These are phyloP conservation scores for Sweltsa coloradensis DNA, from an alignment of 1,140 invertebrate species.

Conservation along the genomic window DNA sequence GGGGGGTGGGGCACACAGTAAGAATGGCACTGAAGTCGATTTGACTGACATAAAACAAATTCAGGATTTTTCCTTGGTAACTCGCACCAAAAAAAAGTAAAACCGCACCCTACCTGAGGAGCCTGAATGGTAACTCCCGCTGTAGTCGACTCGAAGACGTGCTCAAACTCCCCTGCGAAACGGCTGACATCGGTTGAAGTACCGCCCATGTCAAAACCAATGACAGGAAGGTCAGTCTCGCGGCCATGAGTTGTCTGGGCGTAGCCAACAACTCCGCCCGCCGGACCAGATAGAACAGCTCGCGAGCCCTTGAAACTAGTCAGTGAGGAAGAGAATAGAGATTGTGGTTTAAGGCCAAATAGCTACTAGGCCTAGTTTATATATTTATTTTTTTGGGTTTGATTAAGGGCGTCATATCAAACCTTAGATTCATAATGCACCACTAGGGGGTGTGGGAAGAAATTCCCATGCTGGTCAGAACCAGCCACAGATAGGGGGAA, in stretches of 20 bases:
- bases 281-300: slow-evolving; percentile 93
- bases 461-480: no score
- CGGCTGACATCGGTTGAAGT: slow-evolving; percentile 97
- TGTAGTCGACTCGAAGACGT: slow-evolving; percentile 92
- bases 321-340: slow-evolving; percentile 11
- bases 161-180: slow-evolving; percentile 82
- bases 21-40: no score
- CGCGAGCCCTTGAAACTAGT: slow-evolving; percentile 75
- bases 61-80: no score
- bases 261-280: slow-evolving; percentile 95
- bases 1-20: no score
- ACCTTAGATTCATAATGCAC: no score
- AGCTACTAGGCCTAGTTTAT: background rate
- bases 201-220: slow-evolving; percentile 98
- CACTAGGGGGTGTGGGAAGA: no score
- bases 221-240: slow-evolving; percentile 64
- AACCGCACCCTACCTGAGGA: slow-evolving; percentile 80
- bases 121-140: slow-evolving; percentile 95
- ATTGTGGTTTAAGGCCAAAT: background rate
- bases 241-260: slow-evolving; percentile 76
- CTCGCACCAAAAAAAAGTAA: no score
- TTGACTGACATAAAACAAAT: no score
- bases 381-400: no score
- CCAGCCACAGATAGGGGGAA: no score
- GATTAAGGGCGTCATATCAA: no score